phyloP scores from a whole-genome alignment of 2,797 vertebrate species.

The Neostethus bicornis region DNA sequence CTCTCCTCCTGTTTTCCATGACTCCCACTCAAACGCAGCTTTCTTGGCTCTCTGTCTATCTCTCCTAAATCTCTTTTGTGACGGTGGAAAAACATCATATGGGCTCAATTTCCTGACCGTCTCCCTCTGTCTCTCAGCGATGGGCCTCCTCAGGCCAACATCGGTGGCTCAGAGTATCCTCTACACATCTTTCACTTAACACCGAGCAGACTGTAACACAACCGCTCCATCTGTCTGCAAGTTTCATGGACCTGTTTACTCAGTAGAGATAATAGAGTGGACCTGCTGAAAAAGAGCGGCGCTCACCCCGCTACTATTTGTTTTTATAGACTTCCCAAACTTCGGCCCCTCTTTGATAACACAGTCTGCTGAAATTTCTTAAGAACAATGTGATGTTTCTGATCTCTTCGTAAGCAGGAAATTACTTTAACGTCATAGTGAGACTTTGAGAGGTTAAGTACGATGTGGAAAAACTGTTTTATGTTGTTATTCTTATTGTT shows the following conservation, averaged over 20 bases:
- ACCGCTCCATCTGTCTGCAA: slow-evolving; percentile 52
- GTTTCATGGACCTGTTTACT: slow-evolving; percentile 62
- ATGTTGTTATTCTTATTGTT: no score
- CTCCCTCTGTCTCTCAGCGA: slow-evolving; percentile 64
- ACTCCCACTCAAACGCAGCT: slow-evolving; percentile 73
- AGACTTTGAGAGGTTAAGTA: slow-evolving; percentile 54
- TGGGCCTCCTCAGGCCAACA: slow-evolving; percentile 71
- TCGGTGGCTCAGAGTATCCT: slow-evolving; percentile 69
- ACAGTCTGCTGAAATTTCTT: slow-evolving; percentile 4
- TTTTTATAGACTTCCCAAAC: slow-evolving; percentile 20
- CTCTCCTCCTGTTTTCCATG: slow-evolving; percentile 77
- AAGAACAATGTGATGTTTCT: slow-evolving; percentile 18
- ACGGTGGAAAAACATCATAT: slow-evolving; percentile 83
- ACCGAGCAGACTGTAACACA: slow-evolving; percentile 66
- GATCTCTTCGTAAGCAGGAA: slow-evolving; percentile 28
- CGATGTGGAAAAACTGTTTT: no score
- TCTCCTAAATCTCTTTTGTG: slow-evolving; percentile 79
- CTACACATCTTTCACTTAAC: slow-evolving; percentile 67
- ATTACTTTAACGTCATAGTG: slow-evolving; percentile 56
- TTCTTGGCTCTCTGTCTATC: slow-evolving; percentile 70
- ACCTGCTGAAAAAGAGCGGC: slow-evolving; percentile 30
- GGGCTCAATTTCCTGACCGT: slow-evolving; percentile 82
- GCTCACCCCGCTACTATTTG: slow-evolving; percentile 31
- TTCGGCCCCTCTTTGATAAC: slow-evolving; percentile 22
- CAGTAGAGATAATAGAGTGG: slow-evolving; percentile 56